phyloP scores from a whole-genome alignment of 2,113 vertebrate species.

The Micromys minutus region DNA sequence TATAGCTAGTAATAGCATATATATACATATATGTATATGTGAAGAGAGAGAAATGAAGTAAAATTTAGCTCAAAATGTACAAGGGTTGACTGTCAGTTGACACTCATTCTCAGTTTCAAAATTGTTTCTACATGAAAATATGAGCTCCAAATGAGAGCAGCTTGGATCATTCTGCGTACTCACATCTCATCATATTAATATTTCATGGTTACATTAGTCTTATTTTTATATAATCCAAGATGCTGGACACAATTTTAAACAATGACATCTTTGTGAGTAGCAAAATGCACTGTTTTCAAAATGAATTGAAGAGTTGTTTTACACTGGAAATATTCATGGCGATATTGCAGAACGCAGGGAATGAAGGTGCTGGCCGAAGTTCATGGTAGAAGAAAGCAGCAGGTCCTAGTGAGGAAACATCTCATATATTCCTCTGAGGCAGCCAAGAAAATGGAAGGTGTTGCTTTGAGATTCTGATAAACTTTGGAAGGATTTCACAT shows the following conservation, averaged over 20 bases:
- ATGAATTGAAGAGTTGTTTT: not conserved
- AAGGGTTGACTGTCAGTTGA: not conserved
- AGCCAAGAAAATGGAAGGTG: not conserved
- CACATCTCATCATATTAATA: not conserved
- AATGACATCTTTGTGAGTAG: not conserved
- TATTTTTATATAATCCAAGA: not conserved
- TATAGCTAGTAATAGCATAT: no score
- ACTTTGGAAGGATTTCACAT: not conserved
- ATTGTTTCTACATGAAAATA: not conserved
- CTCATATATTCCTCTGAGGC: not conserved
- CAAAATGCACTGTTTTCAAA: not conserved
- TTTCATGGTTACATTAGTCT: not conserved
- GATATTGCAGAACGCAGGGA: not conserved
- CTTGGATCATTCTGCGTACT: not conserved
- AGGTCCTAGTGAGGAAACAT: not conserved
- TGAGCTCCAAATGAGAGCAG: not conserved
- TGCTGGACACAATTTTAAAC: not conserved
- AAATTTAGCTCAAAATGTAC: not conserved
- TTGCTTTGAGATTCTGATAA: not conserved
- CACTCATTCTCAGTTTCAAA: not conserved
- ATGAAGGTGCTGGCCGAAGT: not conserved
- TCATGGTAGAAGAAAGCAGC: not conserved
- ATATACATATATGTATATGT: no score
- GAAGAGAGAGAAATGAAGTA: no score
- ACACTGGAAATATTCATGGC: not conserved